Percentiles rank a stretch among this genome's conserved stretches.
phyloP scores from a whole-genome alignment of 2,797 vertebrate genomes.

The Chromobotia macracanthus region DNA sequence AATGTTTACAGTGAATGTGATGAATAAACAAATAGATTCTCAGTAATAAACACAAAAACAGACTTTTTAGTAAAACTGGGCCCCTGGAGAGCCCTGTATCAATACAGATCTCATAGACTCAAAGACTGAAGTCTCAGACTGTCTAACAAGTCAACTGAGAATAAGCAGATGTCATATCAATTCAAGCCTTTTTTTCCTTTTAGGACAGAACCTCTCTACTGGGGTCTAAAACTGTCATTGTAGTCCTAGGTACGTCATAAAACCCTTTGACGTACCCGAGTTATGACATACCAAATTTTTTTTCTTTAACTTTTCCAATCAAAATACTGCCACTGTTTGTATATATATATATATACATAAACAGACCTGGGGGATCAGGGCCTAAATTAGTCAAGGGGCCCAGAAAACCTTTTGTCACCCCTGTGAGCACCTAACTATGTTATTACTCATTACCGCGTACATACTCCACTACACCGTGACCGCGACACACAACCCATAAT shows the following conservation, averaged over 20 bases:
- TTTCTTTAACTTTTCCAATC: no score
- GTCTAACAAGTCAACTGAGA: slow-evolving; percentile 79
- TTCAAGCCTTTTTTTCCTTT: slow-evolving; percentile 58
- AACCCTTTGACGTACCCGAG: not conserved
- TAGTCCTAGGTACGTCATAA: slow-evolving; percentile 19
- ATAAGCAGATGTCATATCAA: slow-evolving; percentile 79
- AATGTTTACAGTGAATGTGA: no score
- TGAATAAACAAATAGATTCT: no score
- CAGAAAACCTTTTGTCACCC: not conserved
- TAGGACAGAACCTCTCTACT: slow-evolving; percentile 64
- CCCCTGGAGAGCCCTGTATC: slow-evolving; percentile 80
- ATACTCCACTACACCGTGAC: not conserved
- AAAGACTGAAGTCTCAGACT: slow-evolving; percentile 80
- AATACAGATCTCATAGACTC: slow-evolving; percentile 81
- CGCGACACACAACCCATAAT: not conserved
- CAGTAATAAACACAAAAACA: no score
- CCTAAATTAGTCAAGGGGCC: not conserved
- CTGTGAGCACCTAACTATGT: not conserved
- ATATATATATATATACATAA: no score
- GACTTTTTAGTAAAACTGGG: no score
- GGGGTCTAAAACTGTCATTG: slow-evolving; percentile 39
- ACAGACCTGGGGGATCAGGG: no score
- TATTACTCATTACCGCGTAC: not conserved
- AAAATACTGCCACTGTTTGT: no score
- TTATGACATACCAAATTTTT: not conserved